These are phyloP conservation scores for Lepetodrilus schrolli DNA, from an alignment of 2,888 invertebrate species.

Conservation along the genomic window DNA sequence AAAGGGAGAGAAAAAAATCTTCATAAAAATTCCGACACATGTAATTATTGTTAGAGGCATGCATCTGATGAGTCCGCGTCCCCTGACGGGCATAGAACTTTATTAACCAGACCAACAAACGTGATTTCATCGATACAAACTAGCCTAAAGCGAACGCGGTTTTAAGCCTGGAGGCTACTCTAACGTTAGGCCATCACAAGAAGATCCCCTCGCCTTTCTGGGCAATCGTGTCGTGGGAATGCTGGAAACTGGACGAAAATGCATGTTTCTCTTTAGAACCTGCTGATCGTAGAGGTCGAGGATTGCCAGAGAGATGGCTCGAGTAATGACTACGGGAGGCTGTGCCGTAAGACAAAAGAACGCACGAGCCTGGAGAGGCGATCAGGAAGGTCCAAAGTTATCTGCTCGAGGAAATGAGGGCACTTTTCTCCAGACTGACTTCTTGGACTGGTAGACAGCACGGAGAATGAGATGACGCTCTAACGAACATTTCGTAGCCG, in stretches of 20 bases:
- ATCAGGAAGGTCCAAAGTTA: not conserved
- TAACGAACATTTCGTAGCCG: too few species aligned
- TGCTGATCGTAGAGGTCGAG: not conserved
- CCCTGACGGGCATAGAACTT: conserved; percentile 9
- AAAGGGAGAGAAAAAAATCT: conserved; percentile 17
- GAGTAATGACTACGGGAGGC: conserved; percentile 1
- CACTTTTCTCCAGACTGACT: not conserved
- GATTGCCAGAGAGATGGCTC: not conserved
- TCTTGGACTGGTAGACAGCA: not conserved
- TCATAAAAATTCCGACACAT: conserved; percentile 27
- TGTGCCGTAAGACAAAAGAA: not conserved
- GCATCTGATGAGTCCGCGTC: not conserved
- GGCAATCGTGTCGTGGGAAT: not conserved
- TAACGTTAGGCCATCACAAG: conserved; percentile 1
- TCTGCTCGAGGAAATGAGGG: conserved; percentile 10
- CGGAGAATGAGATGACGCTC: too few species aligned
- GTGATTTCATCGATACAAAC: conserved; percentile 17
- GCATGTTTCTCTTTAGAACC: conserved; percentile 8
- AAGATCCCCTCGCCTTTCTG: not conserved
- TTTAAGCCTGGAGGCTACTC: not conserved
- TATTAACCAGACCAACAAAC: conserved; percentile 25
- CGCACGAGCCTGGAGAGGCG: not conserved
- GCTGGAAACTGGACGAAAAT: conserved; percentile 15
- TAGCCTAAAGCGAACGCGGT: not conserved
- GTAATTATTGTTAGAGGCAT: conserved; percentile 23